phyloP scores from a whole-genome alignment of 2,888 invertebrate species.

The Nebria brevicollis region DNA sequence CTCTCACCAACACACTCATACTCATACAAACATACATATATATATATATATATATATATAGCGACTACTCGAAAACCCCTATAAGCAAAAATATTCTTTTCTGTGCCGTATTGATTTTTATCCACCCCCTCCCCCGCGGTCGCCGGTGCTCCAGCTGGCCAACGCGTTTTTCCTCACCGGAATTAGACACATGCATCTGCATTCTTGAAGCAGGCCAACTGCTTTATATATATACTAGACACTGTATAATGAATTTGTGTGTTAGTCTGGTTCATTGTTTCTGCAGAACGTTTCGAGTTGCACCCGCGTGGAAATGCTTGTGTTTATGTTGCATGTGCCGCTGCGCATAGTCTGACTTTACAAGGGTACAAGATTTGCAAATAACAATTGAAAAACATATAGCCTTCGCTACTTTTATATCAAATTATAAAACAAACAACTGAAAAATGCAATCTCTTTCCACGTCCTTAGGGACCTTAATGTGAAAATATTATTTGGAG shows the following conservation, averaged over 20 bases:
- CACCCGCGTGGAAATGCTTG: not conserved
- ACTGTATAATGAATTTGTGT: slow-evolving; percentile 64
- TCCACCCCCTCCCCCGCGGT: slow-evolving; percentile 61
- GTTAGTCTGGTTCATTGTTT: not conserved
- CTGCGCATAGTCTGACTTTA: not conserved
- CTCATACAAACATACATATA: not conserved
- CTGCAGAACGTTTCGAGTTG: not conserved
- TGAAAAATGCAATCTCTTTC: slow-evolving; percentile 38
- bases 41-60: not conserved
- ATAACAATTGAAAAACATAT: slow-evolving; percentile 43
- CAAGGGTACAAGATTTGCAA: not conserved
- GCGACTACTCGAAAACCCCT: slow-evolving; percentile 54
- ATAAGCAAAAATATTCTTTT: slow-evolving; percentile 64
- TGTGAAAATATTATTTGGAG: not conserved
- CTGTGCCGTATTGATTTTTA: slow-evolving; percentile 64
- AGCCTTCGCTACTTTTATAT: slow-evolving; percentile 36
- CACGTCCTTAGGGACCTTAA: not conserved
- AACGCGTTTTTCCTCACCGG: slow-evolving; percentile 59
- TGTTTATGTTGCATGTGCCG: not conserved
- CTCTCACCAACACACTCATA: slow-evolving; percentile 8
- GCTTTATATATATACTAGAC: slow-evolving; percentile 63
- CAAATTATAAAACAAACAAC: slow-evolving; percentile 39
- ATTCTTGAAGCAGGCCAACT: slow-evolving; percentile 60
- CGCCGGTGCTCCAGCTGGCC: slow-evolving; percentile 52
- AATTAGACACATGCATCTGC: slow-evolving; percentile 63